Conservation (phyloP, 1,140 invertebrate genomes). For the Hestina assimilis region DNA sequence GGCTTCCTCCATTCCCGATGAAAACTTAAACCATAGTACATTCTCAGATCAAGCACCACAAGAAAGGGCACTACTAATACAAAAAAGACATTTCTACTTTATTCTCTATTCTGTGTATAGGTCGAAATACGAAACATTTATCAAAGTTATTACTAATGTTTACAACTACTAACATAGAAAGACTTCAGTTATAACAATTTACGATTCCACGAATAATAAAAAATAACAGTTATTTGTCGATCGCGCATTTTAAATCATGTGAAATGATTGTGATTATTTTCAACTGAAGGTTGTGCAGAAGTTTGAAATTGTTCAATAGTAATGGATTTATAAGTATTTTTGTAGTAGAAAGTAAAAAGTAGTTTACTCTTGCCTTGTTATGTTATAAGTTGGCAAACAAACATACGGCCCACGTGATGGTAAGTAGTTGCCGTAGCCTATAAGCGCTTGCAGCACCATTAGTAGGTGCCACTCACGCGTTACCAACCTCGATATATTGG, state of each 20-base stretch:
- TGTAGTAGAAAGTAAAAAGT: too few species aligned
- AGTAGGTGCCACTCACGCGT: too few species aligned
- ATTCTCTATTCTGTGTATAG: not conserved
- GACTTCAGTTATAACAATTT: not conserved
- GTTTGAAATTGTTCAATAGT: not conserved
- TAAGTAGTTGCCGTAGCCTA: too few species aligned
- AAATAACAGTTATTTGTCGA: not conserved
- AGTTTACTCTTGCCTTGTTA: too few species aligned
- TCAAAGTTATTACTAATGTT: conserved; percentile 14
- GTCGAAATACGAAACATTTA: conserved; percentile 3
- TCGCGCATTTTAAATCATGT: not conserved
- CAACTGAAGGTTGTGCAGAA: not conserved
- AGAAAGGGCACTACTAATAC: too few species aligned
- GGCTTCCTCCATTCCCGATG: too few species aligned
- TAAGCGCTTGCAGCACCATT: too few species aligned
- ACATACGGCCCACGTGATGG: too few species aligned
- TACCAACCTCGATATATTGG: too few species aligned
- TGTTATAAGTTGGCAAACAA: too few species aligned
- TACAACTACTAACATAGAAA: not conserved
- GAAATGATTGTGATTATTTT: not conserved
- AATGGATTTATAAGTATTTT: not conserved
- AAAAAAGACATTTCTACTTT: not conserved
- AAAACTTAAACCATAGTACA: too few species aligned
- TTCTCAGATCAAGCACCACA: too few species aligned
- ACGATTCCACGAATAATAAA: not conserved